Percentiles rank a stretch among this genome's conserved stretches.
Conservation (phyloP, 2,888 invertebrate species). For the Temnothorax ravouxi region DNA sequence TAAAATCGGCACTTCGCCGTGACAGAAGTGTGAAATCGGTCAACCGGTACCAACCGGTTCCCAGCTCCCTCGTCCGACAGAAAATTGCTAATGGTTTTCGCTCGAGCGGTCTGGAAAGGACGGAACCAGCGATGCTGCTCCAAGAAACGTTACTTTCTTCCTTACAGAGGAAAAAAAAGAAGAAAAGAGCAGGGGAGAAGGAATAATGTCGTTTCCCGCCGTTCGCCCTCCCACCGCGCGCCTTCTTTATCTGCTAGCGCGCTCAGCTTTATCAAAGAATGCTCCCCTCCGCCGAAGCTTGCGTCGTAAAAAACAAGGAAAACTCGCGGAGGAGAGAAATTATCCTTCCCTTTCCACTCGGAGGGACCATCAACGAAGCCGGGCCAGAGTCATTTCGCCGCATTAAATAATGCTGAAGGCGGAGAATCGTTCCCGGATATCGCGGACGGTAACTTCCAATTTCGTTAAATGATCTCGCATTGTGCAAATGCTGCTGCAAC, state of each 20-base stretch:
- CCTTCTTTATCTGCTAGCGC: slow-evolving; percentile 56
- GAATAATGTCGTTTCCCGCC: slow-evolving; percentile 61
- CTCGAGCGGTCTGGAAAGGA: slow-evolving; percentile 62
- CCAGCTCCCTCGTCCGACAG: slow-evolving; percentile 43
- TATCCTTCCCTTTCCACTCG: slow-evolving; percentile 63
- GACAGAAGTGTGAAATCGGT: slow-evolving; percentile 65
- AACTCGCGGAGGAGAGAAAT: slow-evolving; percentile 58
- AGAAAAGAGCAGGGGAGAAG: slow-evolving; percentile 38
- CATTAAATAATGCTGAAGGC: slow-evolving; percentile 55
- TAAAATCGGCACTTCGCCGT: slow-evolving; percentile 53
- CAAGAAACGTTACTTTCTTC: slow-evolving; percentile 60
- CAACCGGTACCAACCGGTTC: slow-evolving; percentile 56
- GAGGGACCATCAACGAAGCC: slow-evolving; percentile 52
- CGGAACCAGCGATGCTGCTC: slow-evolving; percentile 54
- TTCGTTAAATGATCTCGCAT: slow-evolving; percentile 38
- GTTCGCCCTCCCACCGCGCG: slow-evolving; percentile 27
- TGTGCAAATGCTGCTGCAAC: slow-evolving; percentile 32
- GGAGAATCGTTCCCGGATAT: slow-evolving; percentile 36
- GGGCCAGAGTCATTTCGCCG: slow-evolving; percentile 36
- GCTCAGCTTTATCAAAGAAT: slow-evolving; percentile 70
- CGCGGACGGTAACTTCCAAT: slow-evolving; percentile 35
- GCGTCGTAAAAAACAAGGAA: slow-evolving; percentile 53
- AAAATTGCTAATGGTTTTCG: slow-evolving; percentile 68
- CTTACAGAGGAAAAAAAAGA: slow-evolving; percentile 31
- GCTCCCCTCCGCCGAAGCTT: slow-evolving; percentile 58